Conservation (phyloP, 2,113 vertebrate genomes). For the Caracal caracal region DNA sequence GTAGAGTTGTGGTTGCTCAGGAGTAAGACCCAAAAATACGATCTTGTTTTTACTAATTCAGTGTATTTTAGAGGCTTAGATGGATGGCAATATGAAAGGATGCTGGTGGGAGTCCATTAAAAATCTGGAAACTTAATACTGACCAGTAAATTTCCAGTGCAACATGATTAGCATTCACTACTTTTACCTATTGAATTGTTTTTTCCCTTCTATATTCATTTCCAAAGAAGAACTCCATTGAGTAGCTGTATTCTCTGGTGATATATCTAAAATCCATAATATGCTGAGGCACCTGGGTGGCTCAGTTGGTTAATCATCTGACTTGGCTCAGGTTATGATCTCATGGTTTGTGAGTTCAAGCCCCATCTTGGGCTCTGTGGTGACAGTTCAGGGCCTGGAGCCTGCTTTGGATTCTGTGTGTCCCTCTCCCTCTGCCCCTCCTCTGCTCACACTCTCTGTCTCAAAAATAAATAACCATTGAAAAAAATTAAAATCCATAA, state of each 20-base stretch:
- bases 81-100: not conserved
- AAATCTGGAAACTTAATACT: not conserved
- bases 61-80: not conserved
- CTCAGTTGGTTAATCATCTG: no score
- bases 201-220: not conserved
- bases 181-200: not conserved
- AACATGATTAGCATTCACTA: not conserved
- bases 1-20: not conserved
- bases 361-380: no score
- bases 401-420: no score
- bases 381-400: no score
- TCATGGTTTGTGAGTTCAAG: no score
- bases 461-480: no score
- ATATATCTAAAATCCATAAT: not conserved
- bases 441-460: no score
- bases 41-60: not conserved
- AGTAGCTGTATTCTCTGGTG: not conserved
- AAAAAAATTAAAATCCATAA: not conserved
- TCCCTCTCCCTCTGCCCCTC: no score
- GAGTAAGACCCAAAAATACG: not conserved
- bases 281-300: not conserved
- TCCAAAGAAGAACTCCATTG: not conserved
- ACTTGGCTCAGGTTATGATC: no score
- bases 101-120: not conserved
- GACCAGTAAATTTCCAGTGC: not conserved